Evolutionary conservation across 2,113 vertebrate genomes (phyloP), one percentile per base, ranked within the genome.

Genomic region (Aphyosemion australe): DNA sequence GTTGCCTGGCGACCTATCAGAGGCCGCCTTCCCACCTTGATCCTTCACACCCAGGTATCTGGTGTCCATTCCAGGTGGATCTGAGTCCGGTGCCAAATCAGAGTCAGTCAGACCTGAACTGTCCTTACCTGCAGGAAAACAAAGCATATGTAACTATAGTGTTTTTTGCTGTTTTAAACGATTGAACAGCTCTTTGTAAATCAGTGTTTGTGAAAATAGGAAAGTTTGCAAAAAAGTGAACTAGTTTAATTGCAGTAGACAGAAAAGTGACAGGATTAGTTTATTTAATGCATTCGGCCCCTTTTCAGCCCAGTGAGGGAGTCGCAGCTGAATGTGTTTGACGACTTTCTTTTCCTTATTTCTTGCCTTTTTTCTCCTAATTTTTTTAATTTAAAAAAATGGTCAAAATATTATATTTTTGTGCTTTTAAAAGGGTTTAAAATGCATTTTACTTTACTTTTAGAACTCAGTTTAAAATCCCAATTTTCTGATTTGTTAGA

Each of bases 61-160:
- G 91, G 90, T 90, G 76, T 99, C 97, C 97, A 99, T 99, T 60
- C 93, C 95, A 62, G 94, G 82, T 1, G 94, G 87, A 66, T 98
- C 95, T 0, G 95, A 92, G 90, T 92, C 95, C 0, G 93, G 88
- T 6, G 94, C 93, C 87, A 97, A 48, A 65, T 97, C 95, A 0
- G 95, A 90, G 52, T 98, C 95, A 32, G 94, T 94, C 87, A 98
- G 77, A 50, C 86, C 87, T 51, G 93, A 80, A 74, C 91, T 93
- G 81, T 98, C 95, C 91, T 99, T 98, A 90, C 94, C 97, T 99
- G 21, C 9, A 67, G 34, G 78, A 34, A 69, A 10, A 31, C 15
- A 43, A 18, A 53, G 43, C 26, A 72, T 6, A 53, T 20, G 32
- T 18, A 13, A 34, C 6, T 26, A 1, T 16, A 11, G 6, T 58